phyloP scores from a whole-genome alignment of 2,113 vertebrate species.

The Colistium nudipinnis region DNA sequence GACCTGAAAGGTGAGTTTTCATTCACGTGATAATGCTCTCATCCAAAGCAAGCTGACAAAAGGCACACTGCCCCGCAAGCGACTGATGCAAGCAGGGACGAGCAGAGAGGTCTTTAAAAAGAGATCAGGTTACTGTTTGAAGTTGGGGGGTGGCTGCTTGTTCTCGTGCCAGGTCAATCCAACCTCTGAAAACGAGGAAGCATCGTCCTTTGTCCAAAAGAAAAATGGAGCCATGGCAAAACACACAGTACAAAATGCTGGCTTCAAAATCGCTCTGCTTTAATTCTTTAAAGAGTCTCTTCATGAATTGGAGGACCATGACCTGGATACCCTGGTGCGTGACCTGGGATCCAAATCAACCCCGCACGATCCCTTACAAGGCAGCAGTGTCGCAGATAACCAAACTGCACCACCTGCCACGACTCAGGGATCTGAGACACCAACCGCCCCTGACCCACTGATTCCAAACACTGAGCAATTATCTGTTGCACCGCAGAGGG shows the following conservation, averaged over 20 bases:
- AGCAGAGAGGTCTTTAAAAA: background rate
- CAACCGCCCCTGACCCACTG: background rate
- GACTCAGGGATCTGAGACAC: background rate
- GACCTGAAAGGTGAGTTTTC: constrained; percentile 86
- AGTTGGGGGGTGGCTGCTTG: constrained; percentile 15
- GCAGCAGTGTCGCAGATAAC: background rate
- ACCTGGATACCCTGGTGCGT: constrained; percentile 91
- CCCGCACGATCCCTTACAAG: background rate
- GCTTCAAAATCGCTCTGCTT: background rate
- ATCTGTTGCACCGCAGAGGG: background rate
- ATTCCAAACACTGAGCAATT: background rate
- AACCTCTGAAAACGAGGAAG: background rate
- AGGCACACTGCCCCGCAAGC: constrained; percentile 1
- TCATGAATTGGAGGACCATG: constrained; percentile 89
- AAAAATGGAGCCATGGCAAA: background rate
- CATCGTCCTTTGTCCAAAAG: background rate
- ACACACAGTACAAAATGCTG: background rate
- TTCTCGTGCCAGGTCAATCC: constrained; percentile 8
- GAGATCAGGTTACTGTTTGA: background rate
- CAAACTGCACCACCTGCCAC: background rate
- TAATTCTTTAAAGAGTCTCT: constrained; percentile 82
- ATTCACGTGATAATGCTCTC: background rate
- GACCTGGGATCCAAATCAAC: constrained; percentile 82
- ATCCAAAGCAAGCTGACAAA: background rate
- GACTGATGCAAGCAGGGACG: background rate